These are phyloP conservation scores for Alosa sapidissima DNA, from an alignment of 2,797 vertebrate species.

Conservation along the genomic window DNA sequence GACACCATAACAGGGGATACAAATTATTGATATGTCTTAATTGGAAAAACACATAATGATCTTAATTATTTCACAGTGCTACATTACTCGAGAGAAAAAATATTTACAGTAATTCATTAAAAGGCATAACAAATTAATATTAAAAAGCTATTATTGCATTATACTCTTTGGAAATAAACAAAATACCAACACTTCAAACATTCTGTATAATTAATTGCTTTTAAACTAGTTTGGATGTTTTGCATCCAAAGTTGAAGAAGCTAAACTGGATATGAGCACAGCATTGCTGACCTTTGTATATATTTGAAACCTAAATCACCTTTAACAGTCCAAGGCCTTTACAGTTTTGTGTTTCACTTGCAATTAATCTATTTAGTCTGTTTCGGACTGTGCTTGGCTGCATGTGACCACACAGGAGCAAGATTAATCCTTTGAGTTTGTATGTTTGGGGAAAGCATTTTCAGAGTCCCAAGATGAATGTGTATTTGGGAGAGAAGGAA, in stretches of 20 bases:
- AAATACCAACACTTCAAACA: neutral
- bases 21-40: neutral
- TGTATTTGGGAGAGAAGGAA: slow-evolving; percentile 54
- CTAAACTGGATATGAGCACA: neutral
- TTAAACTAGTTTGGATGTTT: neutral
- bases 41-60: neutral
- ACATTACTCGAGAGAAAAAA: neutral
- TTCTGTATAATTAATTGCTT: neutral
- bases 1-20: neutral
- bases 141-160: neutral
- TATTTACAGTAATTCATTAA: too few relatives aligned
- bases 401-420: slow-evolving; percentile 53
- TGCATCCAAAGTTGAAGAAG: neutral
- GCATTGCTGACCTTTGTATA: neutral
- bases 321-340: slow-evolving; percentile 61
- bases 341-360: slow-evolving; percentile 48
- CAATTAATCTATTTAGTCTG: slow-evolving; percentile 58
- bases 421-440: slow-evolving; percentile 62
- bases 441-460: slow-evolving; percentile 51
- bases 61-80: neutral
- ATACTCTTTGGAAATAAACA: neutral
- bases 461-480: slow-evolving; percentile 59
- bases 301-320: slow-evolving; percentile 51
- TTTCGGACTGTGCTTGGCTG: slow-evolving; percentile 53
- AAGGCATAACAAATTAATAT: too few relatives aligned